Percentiles rank a stretch among this genome's conserved stretches.
Evolutionary conservation across 2,113 vertebrate species (phyloP).

Genomic region (Etheostoma spectabile): DNA sequence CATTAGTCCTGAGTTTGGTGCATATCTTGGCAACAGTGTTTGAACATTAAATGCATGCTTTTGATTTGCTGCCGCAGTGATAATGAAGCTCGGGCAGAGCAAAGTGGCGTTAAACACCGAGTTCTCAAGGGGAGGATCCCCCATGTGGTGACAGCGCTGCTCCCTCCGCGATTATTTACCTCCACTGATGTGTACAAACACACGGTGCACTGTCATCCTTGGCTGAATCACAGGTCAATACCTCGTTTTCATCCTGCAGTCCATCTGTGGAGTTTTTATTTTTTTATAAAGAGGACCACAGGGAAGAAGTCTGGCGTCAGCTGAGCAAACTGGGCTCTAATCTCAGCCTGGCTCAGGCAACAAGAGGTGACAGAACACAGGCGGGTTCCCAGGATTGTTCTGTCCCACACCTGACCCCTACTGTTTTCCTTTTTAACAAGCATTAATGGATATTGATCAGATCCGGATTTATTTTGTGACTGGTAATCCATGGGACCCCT

Average conservation of each 20-base stretch:
- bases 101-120: neutral
- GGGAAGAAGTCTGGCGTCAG: constrained; percentile 23
- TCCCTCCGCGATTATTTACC: constrained; percentile 85
- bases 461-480: constrained; percentile 62
- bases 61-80: neutral
- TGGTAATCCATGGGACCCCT: constrained; percentile 66
- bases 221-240: constrained; percentile 30
- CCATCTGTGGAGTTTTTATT: neutral
- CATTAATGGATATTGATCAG: constrained; percentile 64
- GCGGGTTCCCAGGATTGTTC: constrained; percentile 51
- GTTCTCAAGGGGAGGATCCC: constrained; percentile 4
- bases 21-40: neutral
- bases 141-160: constrained; percentile 28
- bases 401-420: constrained; percentile 39
- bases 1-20: neutral
- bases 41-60: neutral
- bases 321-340: constrained; percentile 54
- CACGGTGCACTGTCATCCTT: constrained; percentile 50
- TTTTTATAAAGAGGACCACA: neutral
- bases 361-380: constrained; percentile 53
- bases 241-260: constrained; percentile 17
- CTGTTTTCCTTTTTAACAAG: constrained; percentile 37
- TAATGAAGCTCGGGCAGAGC: neutral
- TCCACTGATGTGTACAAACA: constrained; percentile 82
- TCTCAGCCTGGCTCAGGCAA: constrained; percentile 45